Conservation (phyloP, 2,888 invertebrate species). For the Pseudoips prasinana region DNA sequence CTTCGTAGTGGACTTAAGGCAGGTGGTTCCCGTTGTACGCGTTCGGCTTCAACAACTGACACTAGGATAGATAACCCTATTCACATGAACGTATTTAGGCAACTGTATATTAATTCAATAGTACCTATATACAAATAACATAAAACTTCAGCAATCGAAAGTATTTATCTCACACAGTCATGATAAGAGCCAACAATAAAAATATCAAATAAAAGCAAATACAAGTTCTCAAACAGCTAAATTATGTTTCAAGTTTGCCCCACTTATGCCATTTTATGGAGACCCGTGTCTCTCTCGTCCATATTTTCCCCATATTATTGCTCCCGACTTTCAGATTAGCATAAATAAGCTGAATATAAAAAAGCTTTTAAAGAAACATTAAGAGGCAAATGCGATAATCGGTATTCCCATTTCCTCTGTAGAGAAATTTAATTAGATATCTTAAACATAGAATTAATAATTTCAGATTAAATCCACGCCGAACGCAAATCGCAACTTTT, state of each 20-base stretch:
- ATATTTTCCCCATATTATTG: constrained; percentile 56
- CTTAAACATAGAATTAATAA: too few species aligned
- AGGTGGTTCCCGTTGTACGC: too few species aligned
- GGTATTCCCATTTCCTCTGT: constrained; percentile 41
- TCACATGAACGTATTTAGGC: too few species aligned
- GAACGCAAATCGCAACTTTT: too few species aligned
- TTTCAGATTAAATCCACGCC: too few species aligned
- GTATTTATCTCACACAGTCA: constrained; percentile 18
- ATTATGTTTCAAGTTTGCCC: constrained; percentile 57
- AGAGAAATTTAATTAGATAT: too few species aligned
- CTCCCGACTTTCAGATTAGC: constrained; percentile 55
- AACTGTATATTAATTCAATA: too few species aligned
- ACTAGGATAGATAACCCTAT: too few species aligned
- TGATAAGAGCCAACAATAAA: constrained; percentile 27
- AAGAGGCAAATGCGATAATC: constrained; percentile 46
- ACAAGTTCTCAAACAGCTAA: constrained; percentile 47
- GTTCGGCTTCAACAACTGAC: too few species aligned
- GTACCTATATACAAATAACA: too few species aligned
- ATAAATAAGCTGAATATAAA: constrained; percentile 52
- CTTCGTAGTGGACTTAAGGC: too few species aligned
- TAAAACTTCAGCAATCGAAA: too few species aligned
- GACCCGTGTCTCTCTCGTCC: constrained; percentile 47
- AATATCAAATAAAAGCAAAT: constrained; percentile 34
- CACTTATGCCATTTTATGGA: constrained; percentile 55
- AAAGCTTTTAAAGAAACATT: constrained; percentile 59